Percentiles rank a stretch among this genome's conserved stretches.
phyloP scores from a whole-genome alignment of 2,888 invertebrate genomes.

The Geotrupes spiniger region DNA sequence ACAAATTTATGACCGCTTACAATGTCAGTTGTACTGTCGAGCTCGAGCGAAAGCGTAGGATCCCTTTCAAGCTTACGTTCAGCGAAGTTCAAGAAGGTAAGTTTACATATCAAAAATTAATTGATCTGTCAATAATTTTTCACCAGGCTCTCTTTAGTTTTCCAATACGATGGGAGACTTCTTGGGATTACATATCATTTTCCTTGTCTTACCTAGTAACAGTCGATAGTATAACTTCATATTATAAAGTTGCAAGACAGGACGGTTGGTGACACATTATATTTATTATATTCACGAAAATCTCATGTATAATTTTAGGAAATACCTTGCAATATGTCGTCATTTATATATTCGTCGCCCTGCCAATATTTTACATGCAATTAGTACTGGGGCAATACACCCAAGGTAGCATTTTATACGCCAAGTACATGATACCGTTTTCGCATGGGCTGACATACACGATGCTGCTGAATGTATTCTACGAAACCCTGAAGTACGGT shows the following conservation, averaged over 20 bases:
- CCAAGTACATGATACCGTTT: slow-evolving; percentile 14
- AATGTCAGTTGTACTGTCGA: no score
- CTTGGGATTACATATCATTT: slow-evolving; percentile 3
- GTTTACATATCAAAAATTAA: no score
- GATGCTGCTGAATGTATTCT: slow-evolving; percentile 2
- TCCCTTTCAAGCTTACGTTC: background rate
- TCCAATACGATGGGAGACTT: slow-evolving; percentile 4
- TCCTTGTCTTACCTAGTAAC: slow-evolving; percentile 6
- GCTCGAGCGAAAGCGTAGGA: no score
- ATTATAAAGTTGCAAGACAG: slow-evolving; percentile 6
- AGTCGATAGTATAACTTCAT: slow-evolving; percentile 1
- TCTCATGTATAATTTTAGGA: no score
- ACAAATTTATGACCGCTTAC: no score
- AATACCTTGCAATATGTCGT: slow-evolving; percentile 13
- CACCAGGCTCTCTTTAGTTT: background rate
- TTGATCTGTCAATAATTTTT: background rate
- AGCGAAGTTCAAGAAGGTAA: slow-evolving; percentile 2
- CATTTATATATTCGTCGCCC: slow-evolving; percentile 7
- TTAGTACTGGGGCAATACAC: slow-evolving; percentile 16
- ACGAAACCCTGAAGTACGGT: slow-evolving; percentile 12
- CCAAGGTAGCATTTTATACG: slow-evolving; percentile 14
- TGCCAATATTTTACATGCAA: slow-evolving; percentile 16
- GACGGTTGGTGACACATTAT: slow-evolving; percentile 4
- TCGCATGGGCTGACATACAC: slow-evolving; percentile 15
- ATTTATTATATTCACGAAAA: no score